Evolutionary conservation across 1,140 invertebrate species (phyloP), one percentile per base, ranked within the genome.

Genomic region (Dryas iulia): DNA sequence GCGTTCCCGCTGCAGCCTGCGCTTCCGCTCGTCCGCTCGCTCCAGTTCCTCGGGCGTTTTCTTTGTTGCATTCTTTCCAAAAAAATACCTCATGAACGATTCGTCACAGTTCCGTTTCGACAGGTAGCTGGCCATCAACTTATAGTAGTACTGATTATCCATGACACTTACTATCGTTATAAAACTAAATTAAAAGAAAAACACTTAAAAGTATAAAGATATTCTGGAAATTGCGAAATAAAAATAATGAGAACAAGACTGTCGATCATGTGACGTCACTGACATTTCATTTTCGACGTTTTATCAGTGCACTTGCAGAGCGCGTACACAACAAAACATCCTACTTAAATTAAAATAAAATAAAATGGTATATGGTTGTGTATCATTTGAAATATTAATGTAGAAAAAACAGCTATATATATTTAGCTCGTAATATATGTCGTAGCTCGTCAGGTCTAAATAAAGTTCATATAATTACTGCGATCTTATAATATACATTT

Each of bases 141-240:
- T 91, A 67, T 91, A 91, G 61, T 91, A 91, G 63, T 91, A 91
- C 67, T 91, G 89, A 76, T 89, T 90, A 73, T 90, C 89, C 89
- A 91, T 91, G 52, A 64, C 70, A 31, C 71, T n/a, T n/a, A n/a
- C n/a, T 66, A 14, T 26, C 4, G 21, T 68, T 57, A 61, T 69
- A 31, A 58, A 64, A 57, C 54, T 10, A 31, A 54, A 68, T 73
- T 52, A 62, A 14, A 61, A 67, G 25, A 59, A 69, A 74, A 74
- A 71, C 52, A 76, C 68, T 21, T 58, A 69, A 76, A 79, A 70
- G 56, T 72, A 56, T 66, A 59, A 53, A 76, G 67, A 76, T 77
- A 81, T 78, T 82, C 81, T 79, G 64, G 75, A 83, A 85, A 83
- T 90, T 90, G 83, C 83, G 87, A 89, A 90, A 90, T 84, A 89